Percentiles rank a stretch among this genome's conserved stretches.
Evolutionary conservation across 2,797 vertebrate genomes (phyloP).

Genomic region (Nyctalus aviator): DNA sequence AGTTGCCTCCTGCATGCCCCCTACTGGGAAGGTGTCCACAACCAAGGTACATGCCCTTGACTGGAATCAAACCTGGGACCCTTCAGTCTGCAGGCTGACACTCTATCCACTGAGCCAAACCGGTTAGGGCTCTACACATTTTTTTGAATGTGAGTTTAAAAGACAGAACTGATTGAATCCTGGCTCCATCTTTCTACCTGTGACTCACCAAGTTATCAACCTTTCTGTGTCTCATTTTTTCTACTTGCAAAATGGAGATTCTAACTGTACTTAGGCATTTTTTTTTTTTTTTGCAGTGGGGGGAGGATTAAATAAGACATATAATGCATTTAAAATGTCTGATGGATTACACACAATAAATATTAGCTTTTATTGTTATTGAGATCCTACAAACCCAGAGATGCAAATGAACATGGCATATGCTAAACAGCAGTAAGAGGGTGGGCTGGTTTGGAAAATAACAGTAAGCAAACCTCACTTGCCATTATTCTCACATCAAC

Average conservation of each 20-base stretch:
- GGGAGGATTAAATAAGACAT: neutral
- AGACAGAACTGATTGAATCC: neutral
- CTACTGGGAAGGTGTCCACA: no score
- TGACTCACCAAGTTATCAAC: neutral
- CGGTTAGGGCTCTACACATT: neutral
- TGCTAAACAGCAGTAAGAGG: neutral
- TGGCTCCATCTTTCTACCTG: neutral
- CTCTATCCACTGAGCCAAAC: no score
- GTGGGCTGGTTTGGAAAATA: neutral
- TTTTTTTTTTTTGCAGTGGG: neutral
- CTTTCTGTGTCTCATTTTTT: neutral
- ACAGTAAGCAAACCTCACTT: neutral
- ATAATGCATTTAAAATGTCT: neutral
- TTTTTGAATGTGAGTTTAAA: neutral
- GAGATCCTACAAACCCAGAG: neutral
- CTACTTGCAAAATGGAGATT: neutral
- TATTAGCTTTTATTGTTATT: neutral
- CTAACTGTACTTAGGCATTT: neutral
- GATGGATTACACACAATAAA: neutral
- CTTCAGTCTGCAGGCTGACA: no score
- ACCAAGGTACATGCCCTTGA: no score
- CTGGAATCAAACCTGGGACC: no score
- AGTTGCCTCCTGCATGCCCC: no score
- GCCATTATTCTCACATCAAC: neutral
- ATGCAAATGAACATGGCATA: neutral